phyloP scores from a whole-genome alignment of 2,888 invertebrate species.

The Merodon equestris region DNA sequence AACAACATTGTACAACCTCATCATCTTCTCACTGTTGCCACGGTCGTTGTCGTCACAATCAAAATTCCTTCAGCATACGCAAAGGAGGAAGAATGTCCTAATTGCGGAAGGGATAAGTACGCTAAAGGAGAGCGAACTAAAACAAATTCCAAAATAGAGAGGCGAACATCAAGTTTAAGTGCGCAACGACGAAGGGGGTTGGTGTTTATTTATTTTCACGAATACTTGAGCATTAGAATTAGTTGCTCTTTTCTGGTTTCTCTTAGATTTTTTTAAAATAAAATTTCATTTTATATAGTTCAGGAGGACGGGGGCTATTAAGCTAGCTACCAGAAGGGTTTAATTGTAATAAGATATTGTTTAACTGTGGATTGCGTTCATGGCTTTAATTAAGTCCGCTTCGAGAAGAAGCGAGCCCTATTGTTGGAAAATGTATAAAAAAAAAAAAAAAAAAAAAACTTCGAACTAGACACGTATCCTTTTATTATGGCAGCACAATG shows the following conservation, averaged over 20 bases:
- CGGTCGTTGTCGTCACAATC: conserved; percentile 3
- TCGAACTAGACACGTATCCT: too few relatives aligned
- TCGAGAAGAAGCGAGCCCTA: too few relatives aligned
- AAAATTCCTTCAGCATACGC: conserved; percentile 6
- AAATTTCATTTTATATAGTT: background rate
- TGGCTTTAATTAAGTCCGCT: too few relatives aligned
- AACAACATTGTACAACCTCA: conserved; percentile 40
- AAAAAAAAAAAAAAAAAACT: too few relatives aligned
- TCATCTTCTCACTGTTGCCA: too few relatives aligned
- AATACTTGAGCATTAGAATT: conserved; percentile 38
- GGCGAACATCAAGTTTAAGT: too few relatives aligned
- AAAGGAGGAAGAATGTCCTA: conserved; percentile 35
- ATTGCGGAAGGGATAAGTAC: conserved; percentile 50
- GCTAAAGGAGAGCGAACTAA: conserved; percentile 10
- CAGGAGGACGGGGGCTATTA: background rate
- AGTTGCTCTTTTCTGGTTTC: background rate
- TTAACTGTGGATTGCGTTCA: too few relatives aligned
- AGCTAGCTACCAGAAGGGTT: too few relatives aligned
- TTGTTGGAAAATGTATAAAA: too few relatives aligned
- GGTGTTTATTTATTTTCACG: conserved; percentile 41
- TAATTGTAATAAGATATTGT: too few relatives aligned
- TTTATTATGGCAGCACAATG: too few relatives aligned
- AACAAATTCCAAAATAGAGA: conserved; percentile 9
- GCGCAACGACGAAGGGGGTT: conserved; percentile 25
- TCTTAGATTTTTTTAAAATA: background rate